Conservation (phyloP, 2,113 vertebrate genomes). For the Phalacrocorax brasilianus region DNA sequence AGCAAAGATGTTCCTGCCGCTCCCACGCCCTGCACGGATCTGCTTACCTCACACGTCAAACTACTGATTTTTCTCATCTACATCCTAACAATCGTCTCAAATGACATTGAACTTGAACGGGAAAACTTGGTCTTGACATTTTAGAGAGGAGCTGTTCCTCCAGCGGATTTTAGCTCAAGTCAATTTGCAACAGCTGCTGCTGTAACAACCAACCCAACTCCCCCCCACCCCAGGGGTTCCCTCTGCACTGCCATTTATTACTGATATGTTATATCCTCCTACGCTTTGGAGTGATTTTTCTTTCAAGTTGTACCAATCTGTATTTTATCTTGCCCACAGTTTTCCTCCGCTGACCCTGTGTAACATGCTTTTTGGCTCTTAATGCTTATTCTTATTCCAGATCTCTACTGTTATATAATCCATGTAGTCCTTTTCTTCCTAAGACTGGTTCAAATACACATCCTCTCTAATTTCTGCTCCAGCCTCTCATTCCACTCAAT, state of each 20-base stretch:
- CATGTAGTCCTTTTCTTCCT: neutral
- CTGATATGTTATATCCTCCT: neutral
- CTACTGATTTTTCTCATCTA: neutral
- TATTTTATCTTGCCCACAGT: neutral
- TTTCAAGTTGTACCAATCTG: neutral
- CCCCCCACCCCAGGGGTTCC: neutral
- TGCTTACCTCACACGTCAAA: neutral
- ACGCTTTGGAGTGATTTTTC: fast-evolving
- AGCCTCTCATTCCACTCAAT: neutral
- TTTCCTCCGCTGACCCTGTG: neutral
- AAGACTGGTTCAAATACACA: neutral
- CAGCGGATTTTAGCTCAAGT: neutral
- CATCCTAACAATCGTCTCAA: neutral
- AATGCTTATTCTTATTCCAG: neutral
- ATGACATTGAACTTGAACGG: neutral
- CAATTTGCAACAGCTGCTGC: neutral
- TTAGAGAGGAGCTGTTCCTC: neutral
- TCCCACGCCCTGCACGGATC: neutral
- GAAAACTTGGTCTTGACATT: neutral
- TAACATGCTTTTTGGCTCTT: neutral
- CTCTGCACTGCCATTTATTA: neutral
- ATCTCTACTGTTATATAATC: neutral
- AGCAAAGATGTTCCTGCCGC: neutral
- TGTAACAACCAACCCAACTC: neutral
- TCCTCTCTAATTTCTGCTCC: neutral